Percentiles rank a stretch among this genome's conserved stretches.
phyloP scores from a whole-genome alignment of 2,797 vertebrate species.

The Spinibarbus caldwelli region DNA sequence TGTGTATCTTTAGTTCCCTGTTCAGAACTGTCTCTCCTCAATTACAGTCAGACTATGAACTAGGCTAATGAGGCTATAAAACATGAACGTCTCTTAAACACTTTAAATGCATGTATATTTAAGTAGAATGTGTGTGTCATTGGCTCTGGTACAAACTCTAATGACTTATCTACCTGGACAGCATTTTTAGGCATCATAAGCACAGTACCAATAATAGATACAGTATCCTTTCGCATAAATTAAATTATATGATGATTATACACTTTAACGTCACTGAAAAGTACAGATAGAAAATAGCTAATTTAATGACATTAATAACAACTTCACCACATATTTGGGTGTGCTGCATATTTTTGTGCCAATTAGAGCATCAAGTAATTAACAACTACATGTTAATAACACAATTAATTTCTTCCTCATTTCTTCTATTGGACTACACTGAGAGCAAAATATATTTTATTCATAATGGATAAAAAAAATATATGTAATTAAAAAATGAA shows the following conservation, averaged over 20 bases:
- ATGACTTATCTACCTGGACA: not conserved
- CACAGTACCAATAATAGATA: not conserved
- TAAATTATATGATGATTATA: not conserved
- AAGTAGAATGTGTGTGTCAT: not conserved
- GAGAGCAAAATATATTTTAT: not conserved
- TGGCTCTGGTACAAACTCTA: conserved; percentile 9
- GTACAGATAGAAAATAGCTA: not conserved
- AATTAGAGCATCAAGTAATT: not conserved
- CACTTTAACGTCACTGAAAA: not conserved
- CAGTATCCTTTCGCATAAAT: not conserved
- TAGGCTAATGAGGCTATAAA: conserved; percentile 1
- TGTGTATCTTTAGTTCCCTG: not conserved
- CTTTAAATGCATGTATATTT: not conserved
- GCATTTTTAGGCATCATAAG: not conserved
- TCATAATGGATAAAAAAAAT: not conserved
- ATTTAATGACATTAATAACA: no score
- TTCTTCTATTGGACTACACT: not conserved
- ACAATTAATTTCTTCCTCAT: not conserved
- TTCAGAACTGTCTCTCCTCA: not conserved
- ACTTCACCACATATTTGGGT: not conserved
- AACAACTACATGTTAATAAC: not conserved
- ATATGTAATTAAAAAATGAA: not conserved
- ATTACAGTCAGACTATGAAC: not conserved
- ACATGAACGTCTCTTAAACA: not conserved
- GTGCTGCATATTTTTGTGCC: not conserved